phyloP scores from a whole-genome alignment of 64 coral and sea anemone species.

The Montipora sp. region DNA sequence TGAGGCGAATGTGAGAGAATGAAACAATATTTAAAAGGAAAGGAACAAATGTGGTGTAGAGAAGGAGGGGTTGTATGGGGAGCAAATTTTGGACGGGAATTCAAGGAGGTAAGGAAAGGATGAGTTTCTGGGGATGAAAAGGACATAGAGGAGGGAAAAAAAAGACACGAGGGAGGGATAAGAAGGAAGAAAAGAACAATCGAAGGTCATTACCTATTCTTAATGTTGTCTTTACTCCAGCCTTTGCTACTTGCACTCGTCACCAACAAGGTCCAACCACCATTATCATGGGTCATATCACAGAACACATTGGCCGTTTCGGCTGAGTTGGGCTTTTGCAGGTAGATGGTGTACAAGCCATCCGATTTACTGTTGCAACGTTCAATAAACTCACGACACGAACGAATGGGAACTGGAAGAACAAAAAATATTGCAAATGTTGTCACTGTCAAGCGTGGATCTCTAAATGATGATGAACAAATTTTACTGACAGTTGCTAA shows the following conservation, averaged over 20 bases:
- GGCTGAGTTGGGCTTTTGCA: conserved; percentile 72
- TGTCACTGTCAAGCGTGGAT: neutral
- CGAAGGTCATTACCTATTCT: conserved; percentile 28
- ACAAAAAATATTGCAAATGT: neutral
- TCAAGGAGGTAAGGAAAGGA: neutral
- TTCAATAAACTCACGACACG: conserved; percentile 90
- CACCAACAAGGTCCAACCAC: conserved; percentile 89
- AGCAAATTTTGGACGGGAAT: too few species aligned
- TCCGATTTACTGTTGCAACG: conserved; percentile 86
- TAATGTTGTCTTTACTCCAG: conserved; percentile 72
- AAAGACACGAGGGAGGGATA: neutral
- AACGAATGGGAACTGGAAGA: conserved; percentile 86
- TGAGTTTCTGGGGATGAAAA: neutral
- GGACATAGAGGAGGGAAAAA: neutral
- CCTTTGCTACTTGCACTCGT: conserved; percentile 82
- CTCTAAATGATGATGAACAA: too few species aligned
- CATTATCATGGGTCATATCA: conserved; percentile 87
- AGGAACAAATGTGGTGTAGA: neutral
- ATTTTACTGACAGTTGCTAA: too few species aligned
- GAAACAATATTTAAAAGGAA: neutral
- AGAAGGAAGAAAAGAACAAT: neutral
- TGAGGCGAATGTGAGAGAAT: too few species aligned
- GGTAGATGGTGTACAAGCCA: conserved; percentile 86
- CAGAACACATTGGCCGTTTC: conserved; percentile 83
- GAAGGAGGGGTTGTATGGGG: too few species aligned